Base-by-base conservation (phyloP, 2,113 vertebrate genomes). In the Carlito syrichta region DNA sequence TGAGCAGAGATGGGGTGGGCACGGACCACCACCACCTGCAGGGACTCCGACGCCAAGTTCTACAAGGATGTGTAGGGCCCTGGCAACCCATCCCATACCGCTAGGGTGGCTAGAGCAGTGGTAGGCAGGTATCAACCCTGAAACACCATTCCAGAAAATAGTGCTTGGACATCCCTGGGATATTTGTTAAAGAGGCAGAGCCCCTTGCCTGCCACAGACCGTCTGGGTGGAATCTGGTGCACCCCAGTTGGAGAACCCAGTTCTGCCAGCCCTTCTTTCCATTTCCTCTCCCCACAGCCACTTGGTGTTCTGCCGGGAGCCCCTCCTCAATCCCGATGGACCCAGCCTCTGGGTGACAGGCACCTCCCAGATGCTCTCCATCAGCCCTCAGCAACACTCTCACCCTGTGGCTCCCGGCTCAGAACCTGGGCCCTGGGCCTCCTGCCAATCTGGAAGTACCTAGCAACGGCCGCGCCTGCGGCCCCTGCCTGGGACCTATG, bases 401-500 rank as follows among this genome's bases (percentile, higher is more conserved):
- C 56, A 38, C 38, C 52, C 74, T 14, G 40, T 48, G n/a, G 52
- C 63, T 94, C 76, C 56, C 25, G 32, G 74, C 45, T 83, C 69
- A 87, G 91, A 91, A 90, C 23, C 35, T 23, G n/a, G 90, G 63
- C n/a, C 19, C 78, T 32, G 45, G 93, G 87, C 66, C 73, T 76
- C 86, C 78, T 38, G 89, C 78, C 86, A 86, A 60, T 48, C 13
- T 63, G 71, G 78, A 88, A 43, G 85, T 45, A 73, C 95, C 17
- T 7, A 58, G 94, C 79, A 48, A 73, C 4, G 12, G n/a, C 73
- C 63, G 50, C 13, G 16, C 79, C 54, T 56, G 50, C 19, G 86
- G 90, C 84, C 84, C 50, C 45, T 35, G 74, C 96, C 95, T 85
- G 73, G 93, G 58, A 86, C 86, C 74, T 68, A n/a, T 2, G 48